Base-by-base conservation (phyloP, 2,888 invertebrate species). In the Chloroclysta siterata region DNA sequence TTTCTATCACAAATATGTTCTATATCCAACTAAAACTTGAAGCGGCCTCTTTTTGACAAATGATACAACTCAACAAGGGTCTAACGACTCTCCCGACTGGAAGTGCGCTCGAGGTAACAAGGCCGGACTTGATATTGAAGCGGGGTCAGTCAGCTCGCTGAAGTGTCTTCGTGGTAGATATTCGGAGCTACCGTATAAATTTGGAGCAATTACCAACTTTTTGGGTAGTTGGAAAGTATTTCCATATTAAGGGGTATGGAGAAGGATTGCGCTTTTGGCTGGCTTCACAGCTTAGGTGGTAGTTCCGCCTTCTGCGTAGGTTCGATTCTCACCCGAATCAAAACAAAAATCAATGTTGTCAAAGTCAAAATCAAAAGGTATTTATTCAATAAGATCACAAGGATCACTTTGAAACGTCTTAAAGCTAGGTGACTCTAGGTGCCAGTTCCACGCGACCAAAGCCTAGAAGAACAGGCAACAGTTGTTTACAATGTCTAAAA, bases 1-100 rank as follows among this genome's bases (percentile, higher is more conserved):
- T n/a, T 22, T 33, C 33, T 33, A 33, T 6, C 48, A 11, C 50
- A 51, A 33, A 8, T 47, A 22, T 22, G 22, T 22, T 22, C 1
- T 22, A 10, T 29, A 5, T 42, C 57, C 48, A 53, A 58, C 63
- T 58, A 55, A 55, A 51, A 59, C 39, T 60, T 54, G 65, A 58
- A 44, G 11, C 15, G 15, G 51, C 15, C 53, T 33, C 64, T 44
- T 67, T 63, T 70, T 69, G 68, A 70, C 70, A 72, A 70, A 72
- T 68, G 70, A 72, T 72, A 72, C 60, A 70, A 67, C 60, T 62
- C 42, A 52, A 56, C 46, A 57, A 56, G 68, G 68, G 64, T 66
- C 69, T 61, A 64, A 64, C 60, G 60, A 64, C 64, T 48, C 53
- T 36, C 28, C 42, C 36, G 51, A 55, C 51, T 59, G 42, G 44